A percentile compares a stretch with the other conserved stretches of the same genome.
phyloP scores from a whole-genome alignment of 2,113 vertebrate species.

The Gallinago media region DNA sequence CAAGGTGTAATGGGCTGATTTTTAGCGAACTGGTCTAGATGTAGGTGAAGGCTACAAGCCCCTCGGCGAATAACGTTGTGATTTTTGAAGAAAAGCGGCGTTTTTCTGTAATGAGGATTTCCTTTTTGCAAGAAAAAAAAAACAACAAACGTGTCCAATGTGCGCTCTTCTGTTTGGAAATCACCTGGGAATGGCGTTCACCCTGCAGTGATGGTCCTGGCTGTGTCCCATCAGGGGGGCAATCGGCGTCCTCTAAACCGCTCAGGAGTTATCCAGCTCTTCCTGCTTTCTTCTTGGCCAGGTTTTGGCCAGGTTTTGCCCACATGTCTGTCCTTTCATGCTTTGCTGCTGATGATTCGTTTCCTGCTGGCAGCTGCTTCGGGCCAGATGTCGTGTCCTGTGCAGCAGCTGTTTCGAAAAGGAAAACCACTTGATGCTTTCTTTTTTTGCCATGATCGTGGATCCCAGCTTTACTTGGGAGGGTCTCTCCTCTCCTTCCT shows the following conservation, averaged over 20 bases:
- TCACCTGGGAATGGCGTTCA: not conserved
- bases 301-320: not conserved
- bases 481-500: not conserved
- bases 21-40: not conserved
- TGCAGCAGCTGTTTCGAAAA: not conserved
- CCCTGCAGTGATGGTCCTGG: not conserved
- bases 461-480: not conserved
- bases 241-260: not conserved
- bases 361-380: not conserved
- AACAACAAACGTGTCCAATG: not conserved
- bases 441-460: not conserved
- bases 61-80: not conserved
- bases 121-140: not conserved
- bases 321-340: not conserved
- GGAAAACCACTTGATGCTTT: not conserved
- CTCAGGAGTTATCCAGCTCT: not conserved
- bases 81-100: not conserved
- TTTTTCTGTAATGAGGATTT: not conserved
- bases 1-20: not conserved
- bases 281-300: not conserved
- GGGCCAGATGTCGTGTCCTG: not conserved
- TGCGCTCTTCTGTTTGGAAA: not conserved
- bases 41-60: fast-evolving
- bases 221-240: not conserved
- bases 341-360: not conserved